Evolutionary conservation across 2,888 invertebrate genomes (phyloP).

Genomic region (Octodonta nipae): DNA sequence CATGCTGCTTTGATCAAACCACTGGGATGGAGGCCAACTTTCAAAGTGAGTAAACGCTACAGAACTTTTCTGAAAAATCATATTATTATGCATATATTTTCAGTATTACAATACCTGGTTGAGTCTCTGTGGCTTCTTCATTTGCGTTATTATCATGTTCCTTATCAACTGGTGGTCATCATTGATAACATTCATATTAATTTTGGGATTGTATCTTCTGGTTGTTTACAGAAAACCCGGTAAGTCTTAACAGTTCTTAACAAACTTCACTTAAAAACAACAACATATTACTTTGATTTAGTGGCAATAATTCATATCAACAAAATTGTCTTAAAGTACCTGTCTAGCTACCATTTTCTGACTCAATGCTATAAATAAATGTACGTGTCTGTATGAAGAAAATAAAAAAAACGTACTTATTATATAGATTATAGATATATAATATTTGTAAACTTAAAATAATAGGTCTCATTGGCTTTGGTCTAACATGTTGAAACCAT

Average conservation of each 20-base stretch:
- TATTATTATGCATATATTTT: constrained; percentile 19
- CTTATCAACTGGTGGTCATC: constrained; percentile 88
- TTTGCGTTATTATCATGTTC: constrained; percentile 85
- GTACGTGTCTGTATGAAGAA: too few relatives aligned
- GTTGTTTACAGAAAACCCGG: constrained; percentile 89
- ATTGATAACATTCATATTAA: constrained; percentile 77
- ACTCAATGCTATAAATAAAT: too few relatives aligned
- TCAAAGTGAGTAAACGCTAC: constrained; percentile 46
- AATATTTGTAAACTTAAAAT: too few relatives aligned
- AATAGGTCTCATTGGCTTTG: too few relatives aligned
- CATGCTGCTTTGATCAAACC: constrained; percentile 81
- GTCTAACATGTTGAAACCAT: too few relatives aligned
- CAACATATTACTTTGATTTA: too few relatives aligned
- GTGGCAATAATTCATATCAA: too few relatives aligned
- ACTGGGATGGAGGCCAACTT: constrained; percentile 81
- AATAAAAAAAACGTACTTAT: too few relatives aligned
- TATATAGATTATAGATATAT: too few relatives aligned
- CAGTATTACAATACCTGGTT: constrained; percentile 89
- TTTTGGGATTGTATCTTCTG: constrained; percentile 79
- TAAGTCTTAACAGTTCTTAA: constrained; percentile 35
- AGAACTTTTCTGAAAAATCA: constrained; percentile 6
- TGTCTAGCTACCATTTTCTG: too few relatives aligned
- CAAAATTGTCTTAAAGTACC: too few relatives aligned
- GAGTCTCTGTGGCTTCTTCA: constrained; percentile 66
- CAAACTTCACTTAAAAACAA: too few relatives aligned